These are phyloP conservation scores for Heliconius ismenius DNA, from an alignment of 2,888 invertebrate species.

Conservation along the genomic window DNA sequence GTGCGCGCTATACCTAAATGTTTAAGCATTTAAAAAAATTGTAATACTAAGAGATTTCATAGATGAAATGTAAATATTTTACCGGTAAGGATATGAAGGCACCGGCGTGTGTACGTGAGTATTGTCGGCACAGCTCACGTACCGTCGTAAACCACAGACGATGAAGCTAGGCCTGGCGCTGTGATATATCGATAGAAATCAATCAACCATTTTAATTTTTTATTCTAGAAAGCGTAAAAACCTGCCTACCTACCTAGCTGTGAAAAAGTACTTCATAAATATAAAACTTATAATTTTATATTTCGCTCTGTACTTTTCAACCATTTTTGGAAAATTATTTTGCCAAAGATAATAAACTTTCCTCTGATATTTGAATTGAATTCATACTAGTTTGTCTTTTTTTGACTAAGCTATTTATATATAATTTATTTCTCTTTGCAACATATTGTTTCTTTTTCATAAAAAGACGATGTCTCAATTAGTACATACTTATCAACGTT, in stretches of 20 bases:
- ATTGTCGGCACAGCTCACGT: conserved; percentile 43
- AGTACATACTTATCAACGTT: neutral
- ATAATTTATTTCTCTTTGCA: too few species aligned
- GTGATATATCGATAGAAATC: conserved; percentile 31
- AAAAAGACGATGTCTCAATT: too few species aligned
- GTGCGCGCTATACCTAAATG: too few species aligned
- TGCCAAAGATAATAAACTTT: neutral
- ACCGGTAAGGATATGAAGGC: conserved; percentile 23
- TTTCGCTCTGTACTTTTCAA: neutral
- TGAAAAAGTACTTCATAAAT: neutral
- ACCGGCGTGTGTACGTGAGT: conserved; percentile 35
- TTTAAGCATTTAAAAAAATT: neutral
- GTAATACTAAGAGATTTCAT: conserved; percentile 6
- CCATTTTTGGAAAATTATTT: neutral
- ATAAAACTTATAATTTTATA: neutral
- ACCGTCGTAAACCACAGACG: conserved; percentile 40
- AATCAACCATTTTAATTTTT: neutral
- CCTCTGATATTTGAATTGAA: too few species aligned
- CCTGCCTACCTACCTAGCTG: too few species aligned
- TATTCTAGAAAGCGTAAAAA: too few species aligned
- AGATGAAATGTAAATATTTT: conserved; percentile 24
- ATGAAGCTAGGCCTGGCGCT: conserved; percentile 26
- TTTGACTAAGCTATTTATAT: too few species aligned
- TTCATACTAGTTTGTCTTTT: too few species aligned
- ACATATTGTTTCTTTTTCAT: too few species aligned